phyloP scores from a whole-genome alignment of 2,797 vertebrate species.

The Pseudochaenichthys georgianus region DNA sequence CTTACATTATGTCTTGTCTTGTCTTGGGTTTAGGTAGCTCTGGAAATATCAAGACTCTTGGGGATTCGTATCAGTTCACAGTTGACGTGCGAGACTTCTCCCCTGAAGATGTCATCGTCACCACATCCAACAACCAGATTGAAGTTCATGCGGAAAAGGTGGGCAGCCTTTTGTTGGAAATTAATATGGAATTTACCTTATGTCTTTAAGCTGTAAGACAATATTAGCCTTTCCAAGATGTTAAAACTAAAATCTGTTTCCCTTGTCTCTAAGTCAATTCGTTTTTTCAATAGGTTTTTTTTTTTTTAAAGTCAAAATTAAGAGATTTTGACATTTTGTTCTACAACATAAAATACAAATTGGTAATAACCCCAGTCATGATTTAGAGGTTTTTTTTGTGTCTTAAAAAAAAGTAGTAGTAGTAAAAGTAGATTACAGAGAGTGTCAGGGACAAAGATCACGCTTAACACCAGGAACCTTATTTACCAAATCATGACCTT shows the following conservation, averaged over 20 bases:
- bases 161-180: not conserved
- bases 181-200: not conserved
- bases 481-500: too few relatives aligned
- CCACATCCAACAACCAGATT: conserved; percentile 98
- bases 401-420: too few relatives aligned
- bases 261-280: too few relatives aligned
- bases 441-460: too few relatives aligned
- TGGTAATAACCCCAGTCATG: too few relatives aligned
- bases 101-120: conserved; percentile 97
- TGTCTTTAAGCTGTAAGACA: not conserved
- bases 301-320: too few relatives aligned
- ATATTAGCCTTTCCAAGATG: too few relatives aligned
- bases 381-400: too few relatives aligned
- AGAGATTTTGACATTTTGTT: too few relatives aligned
- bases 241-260: not conserved
- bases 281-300: not conserved
- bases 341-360: too few relatives aligned
- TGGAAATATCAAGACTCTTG: conserved; percentile 92
- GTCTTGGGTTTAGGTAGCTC: conserved; percentile 76
- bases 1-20: conserved; percentile 1
- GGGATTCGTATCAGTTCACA: conserved; percentile 95
- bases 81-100: conserved; percentile 96
- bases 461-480: too few relatives aligned
- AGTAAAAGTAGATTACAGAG: too few relatives aligned
- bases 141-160: conserved; percentile 98